phyloP scores from a whole-genome alignment of 2,888 invertebrate genomes.

The Lydus trimaculatus region DNA sequence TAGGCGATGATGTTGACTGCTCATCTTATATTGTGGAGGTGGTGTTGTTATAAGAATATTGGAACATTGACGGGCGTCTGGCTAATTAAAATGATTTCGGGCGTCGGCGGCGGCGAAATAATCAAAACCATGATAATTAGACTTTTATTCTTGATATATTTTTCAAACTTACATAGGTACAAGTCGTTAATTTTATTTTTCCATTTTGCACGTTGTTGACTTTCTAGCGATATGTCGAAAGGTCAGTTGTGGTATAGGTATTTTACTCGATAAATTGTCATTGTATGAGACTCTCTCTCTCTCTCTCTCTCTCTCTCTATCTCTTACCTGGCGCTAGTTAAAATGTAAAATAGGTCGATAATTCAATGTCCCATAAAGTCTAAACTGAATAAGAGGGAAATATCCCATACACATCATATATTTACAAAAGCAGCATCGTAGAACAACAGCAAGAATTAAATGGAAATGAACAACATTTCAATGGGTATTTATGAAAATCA shows the following conservation, averaged over 20 bases:
- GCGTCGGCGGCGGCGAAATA: constrained; percentile 2
- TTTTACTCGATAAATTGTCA: not conserved
- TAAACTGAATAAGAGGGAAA: not conserved
- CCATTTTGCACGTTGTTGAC: not conserved
- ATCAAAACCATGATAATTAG: constrained; percentile 1
- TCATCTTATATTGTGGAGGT: not conserved
- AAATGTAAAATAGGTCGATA: constrained; percentile 35
- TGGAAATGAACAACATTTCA: not conserved
- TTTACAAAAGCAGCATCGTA: not conserved
- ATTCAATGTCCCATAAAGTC: constrained; percentile 30
- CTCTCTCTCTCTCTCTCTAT: not conserved
- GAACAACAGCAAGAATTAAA: not conserved
- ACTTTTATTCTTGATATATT: not conserved
- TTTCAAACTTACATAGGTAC: not conserved
- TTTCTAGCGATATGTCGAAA: not conserved
- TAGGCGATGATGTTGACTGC: constrained; percentile 6
- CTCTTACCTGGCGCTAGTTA: constrained; percentile 29
- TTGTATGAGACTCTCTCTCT: not conserved
- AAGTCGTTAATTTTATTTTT: not conserved
- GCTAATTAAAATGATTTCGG: constrained; percentile 1
- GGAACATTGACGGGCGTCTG: constrained; percentile 7
- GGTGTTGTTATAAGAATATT: constrained; percentile 2
- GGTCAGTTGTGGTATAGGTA: not conserved
- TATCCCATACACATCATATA: too few relatives aligned
- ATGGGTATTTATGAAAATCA: constrained; percentile 37